A percentile compares a stretch with the other conserved stretches of the same genome.
Evolutionary conservation across 2,888 invertebrate genomes (phyloP).

Genomic region (Amblyteles armatorius): DNA sequence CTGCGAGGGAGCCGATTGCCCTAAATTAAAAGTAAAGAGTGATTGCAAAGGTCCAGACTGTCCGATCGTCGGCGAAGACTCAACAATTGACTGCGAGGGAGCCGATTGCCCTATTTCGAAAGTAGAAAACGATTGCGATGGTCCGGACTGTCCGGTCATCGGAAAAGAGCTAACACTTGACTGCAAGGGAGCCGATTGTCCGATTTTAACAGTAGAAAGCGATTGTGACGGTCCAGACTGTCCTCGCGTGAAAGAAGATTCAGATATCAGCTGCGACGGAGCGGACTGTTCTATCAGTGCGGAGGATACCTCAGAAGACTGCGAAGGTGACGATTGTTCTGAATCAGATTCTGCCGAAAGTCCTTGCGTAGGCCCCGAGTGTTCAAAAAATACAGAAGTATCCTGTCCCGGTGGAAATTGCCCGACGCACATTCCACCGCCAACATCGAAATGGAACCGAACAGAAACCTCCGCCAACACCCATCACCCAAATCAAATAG

Average conservation of each 20-base stretch:
- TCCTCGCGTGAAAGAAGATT: neutral
- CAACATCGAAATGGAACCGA: neutral
- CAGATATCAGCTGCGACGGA: neutral
- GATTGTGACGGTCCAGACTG: neutral
- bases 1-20: too few relatives aligned
- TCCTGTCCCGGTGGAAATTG: constrained; percentile 16
- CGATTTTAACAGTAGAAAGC: too few relatives aligned
- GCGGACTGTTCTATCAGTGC: neutral
- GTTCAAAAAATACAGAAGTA: neutral
- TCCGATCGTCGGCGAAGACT: too few relatives aligned
- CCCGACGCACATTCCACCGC: neutral
- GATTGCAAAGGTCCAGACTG: too few relatives aligned
- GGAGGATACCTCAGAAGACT: neutral
- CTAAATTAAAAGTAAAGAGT: too few relatives aligned
- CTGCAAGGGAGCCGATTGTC: neutral
- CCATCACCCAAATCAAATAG: neutral
- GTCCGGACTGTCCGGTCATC: neutral
- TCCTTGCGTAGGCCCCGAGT: neutral
- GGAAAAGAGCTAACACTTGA: neutral
- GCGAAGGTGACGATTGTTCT: too few relatives aligned
- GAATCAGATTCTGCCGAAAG: neutral
- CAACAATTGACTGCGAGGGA: too few relatives aligned
- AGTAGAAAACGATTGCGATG: too few relatives aligned
- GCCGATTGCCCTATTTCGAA: too few relatives aligned
- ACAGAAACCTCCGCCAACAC: neutral